These are phyloP conservation scores for Spongilla lacustris DNA, from an alignment of 37 sponge, comb jelly and placozoan species.

Conservation along the genomic window DNA sequence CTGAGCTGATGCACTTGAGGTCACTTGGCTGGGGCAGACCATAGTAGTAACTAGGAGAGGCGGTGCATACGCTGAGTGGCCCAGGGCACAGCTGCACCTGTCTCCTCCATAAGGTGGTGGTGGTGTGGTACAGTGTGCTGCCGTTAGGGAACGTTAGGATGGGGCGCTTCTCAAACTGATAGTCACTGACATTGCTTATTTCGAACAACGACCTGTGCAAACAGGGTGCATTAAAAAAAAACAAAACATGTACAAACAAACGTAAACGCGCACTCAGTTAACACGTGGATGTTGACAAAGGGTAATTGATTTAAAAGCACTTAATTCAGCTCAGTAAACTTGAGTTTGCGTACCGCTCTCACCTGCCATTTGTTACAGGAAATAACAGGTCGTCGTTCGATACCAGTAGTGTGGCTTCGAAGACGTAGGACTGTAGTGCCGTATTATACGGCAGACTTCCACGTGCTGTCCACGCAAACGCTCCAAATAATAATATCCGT, in stretches of 20 bases:
- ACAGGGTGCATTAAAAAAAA: too few relatives aligned
- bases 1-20: neutral
- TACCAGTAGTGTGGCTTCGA: neutral
- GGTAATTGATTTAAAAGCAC: too few relatives aligned
- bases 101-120: neutral
- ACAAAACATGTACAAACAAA: too few relatives aligned
- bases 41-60: neutral
- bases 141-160: neutral
- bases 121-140: neutral
- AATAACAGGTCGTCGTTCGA: neutral
- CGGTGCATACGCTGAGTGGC: neutral
- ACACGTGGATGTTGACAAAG: too few relatives aligned
- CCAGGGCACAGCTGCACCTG: neutral
- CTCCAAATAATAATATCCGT: neutral
- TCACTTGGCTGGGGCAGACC: neutral
- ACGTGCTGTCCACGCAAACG: neutral
- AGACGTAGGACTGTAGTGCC: neutral
- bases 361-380: neutral
- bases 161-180: neutral
- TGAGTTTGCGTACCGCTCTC: too few relatives aligned
- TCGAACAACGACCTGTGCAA: neutral
- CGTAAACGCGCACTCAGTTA: too few relatives aligned
- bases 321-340: too few relatives aligned
- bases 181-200: neutral
- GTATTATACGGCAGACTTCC: neutral